Percentiles rank a stretch among this genome's conserved stretches.
Conservation (phyloP, 1,140 invertebrate genomes). For the Micrasema minimum region DNA sequence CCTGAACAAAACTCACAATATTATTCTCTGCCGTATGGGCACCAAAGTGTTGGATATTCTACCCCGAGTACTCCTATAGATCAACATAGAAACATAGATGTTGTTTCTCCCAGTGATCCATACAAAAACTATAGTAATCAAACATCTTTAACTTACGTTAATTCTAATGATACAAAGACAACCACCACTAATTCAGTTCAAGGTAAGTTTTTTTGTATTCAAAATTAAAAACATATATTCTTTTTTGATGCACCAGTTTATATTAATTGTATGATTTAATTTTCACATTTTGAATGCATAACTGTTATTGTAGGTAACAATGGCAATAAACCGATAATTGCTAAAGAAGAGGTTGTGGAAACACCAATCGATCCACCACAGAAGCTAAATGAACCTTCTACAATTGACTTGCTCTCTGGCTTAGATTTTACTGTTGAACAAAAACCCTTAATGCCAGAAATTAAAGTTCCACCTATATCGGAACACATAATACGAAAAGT, state of each 20-base stretch:
- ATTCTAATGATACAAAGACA: constrained; percentile 44
- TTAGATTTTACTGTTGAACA: constrained; percentile 80
- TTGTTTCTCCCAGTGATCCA: constrained; percentile 21
- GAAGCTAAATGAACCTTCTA: constrained; percentile 64
- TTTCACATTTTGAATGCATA: not conserved
- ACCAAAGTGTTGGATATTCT: constrained; percentile 56
- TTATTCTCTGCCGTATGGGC: constrained; percentile 67
- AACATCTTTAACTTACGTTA: constrained; percentile 43
- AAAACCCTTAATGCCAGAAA: constrained; percentile 74
- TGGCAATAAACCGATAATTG: constrained; percentile 32
- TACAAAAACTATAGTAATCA: constrained; percentile 19
- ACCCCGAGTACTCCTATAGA: constrained; percentile 4
- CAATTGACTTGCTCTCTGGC: constrained; percentile 81
- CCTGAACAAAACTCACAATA: constrained; percentile 57
- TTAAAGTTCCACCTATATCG: constrained; percentile 65
- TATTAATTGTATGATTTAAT: not conserved
- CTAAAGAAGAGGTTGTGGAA: constrained; percentile 40
- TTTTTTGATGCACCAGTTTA: too few species aligned
- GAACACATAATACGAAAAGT: constrained; percentile 60
- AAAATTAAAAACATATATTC: constrained; percentile 5
- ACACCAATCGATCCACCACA: constrained; percentile 48
- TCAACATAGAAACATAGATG: constrained; percentile 29
- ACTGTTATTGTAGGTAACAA: constrained; percentile 41
- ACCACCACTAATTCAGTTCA: constrained; percentile 44
- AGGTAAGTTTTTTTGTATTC: constrained; percentile 27